phyloP scores from a whole-genome alignment of 2,888 invertebrate species.

The Stenchaetothrips biformis region DNA sequence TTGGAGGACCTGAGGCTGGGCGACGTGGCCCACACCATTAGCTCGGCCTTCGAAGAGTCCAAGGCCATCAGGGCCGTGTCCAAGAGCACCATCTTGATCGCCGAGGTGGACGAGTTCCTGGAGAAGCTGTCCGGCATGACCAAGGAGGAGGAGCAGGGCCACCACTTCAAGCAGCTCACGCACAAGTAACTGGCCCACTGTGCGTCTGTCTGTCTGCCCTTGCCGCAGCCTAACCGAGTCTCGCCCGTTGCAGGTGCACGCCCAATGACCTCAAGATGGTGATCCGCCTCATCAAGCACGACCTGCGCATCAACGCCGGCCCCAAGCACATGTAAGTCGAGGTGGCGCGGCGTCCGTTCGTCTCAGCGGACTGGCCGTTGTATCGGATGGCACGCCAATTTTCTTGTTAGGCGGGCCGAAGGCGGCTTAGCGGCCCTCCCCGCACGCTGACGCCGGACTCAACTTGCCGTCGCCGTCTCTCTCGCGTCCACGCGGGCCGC shows the following conservation, averaged over 20 bases:
- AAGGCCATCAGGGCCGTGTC: conserved; percentile 54
- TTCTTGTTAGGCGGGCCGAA: background rate
- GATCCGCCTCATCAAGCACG: conserved; percentile 83
- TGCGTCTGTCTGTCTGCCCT: background rate
- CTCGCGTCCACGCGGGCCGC: no score
- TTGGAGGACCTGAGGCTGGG: conserved; percentile 80
- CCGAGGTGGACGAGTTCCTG: conserved; percentile 72
- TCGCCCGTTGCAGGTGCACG: conserved; percentile 59
- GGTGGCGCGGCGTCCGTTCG: background rate
- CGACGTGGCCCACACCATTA: conserved; percentile 83
- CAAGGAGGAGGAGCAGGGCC: conserved; percentile 80
- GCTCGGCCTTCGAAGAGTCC: conserved; percentile 68
- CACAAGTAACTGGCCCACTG: conserved; percentile 46
- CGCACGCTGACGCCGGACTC: no score
- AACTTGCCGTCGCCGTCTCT: no score
- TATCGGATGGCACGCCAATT: background rate
- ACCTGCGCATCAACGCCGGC: conserved; percentile 86
- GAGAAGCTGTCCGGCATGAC: conserved; percentile 68
- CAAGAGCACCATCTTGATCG: conserved; percentile 66
- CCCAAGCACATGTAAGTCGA: conserved; percentile 73
- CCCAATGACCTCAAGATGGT: conserved; percentile 78
- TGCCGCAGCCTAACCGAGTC: background rate
- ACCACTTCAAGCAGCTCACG: conserved; percentile 67
- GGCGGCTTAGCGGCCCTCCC: no score
- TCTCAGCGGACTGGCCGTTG: conserved; percentile 27